Evolutionary conservation across 2,797 vertebrate genomes (phyloP).

Genomic region (Notoglanidium macrostoma): DNA sequence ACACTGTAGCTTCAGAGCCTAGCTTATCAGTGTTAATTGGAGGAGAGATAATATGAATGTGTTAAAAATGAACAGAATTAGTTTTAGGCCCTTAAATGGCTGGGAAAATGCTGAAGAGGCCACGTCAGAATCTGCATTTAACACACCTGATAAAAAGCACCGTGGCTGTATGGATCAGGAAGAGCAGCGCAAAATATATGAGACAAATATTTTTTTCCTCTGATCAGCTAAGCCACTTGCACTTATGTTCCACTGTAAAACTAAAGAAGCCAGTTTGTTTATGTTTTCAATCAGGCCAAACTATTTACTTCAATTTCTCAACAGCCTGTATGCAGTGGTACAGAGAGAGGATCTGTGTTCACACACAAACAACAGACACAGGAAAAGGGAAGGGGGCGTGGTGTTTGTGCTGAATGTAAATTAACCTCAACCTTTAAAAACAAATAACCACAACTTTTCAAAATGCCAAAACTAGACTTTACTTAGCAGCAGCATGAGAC

Average conservation of each 20-base stretch:
- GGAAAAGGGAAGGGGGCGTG: conserved; percentile 4
- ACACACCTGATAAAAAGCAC: conserved; percentile 14
- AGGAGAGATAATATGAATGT: not conserved
- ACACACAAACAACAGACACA: conserved; percentile 45
- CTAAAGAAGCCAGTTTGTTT: not conserved
- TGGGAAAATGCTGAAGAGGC: not conserved
- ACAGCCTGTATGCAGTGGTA: conserved; percentile 24
- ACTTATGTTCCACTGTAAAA: not conserved
- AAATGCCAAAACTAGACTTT: conserved; percentile 29
- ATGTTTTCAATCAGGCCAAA: not conserved
- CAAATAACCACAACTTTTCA: conserved; percentile 41
- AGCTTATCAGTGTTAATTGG: not conserved
- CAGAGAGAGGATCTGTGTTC: not conserved
- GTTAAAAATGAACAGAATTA: not conserved
- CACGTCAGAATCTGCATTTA: not conserved
- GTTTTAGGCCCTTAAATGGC: not conserved
- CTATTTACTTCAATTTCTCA: not conserved
- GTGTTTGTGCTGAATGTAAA: conserved; percentile 54
- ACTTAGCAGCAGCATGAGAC: not conserved
- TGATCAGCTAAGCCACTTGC: not conserved
- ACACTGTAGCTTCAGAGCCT: not conserved
- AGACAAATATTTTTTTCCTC: not conserved
- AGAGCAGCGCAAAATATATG: not conserved
- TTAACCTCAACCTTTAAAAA: conserved; percentile 52
- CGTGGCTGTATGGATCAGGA: conserved; percentile 25